Evolutionary conservation across 64 coral and sea anemone genomes (phyloP).

Genomic region (Montipora sp.): DNA sequence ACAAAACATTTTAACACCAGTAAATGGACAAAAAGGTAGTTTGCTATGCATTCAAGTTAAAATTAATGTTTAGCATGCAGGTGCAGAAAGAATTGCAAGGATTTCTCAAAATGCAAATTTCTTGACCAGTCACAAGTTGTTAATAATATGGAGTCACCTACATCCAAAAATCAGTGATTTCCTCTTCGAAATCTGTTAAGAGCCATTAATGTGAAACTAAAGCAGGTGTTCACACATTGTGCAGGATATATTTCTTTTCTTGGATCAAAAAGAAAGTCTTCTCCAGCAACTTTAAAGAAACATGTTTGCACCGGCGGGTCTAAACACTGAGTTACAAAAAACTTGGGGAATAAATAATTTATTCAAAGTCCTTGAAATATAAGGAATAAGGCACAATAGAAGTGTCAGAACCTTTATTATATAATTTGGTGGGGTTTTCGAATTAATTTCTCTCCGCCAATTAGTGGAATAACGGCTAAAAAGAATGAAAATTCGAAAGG

Average conservation of each 20-base stretch:
- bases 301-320: too few relatives aligned
- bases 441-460: too few relatives aligned
- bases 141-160: constrained; percentile 21
- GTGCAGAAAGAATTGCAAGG: not conserved
- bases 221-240: too few relatives aligned
- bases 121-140: too few relatives aligned
- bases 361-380: constrained; percentile 1
- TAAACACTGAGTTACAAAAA: not conserved
- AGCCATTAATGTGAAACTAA: not conserved
- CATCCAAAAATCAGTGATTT: not conserved
- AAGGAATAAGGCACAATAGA: not conserved
- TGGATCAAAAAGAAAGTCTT: too few relatives aligned
- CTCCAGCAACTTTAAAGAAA: too few relatives aligned
- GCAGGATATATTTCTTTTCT: not conserved
- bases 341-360: constrained; percentile 24
- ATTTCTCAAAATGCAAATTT: not conserved
- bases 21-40: too few relatives aligned
- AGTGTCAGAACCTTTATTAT: not conserved
- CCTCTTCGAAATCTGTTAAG: not conserved
- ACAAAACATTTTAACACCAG: not conserved
- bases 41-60: too few relatives aligned
- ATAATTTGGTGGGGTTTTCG: too few relatives aligned
- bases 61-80: not conserved
- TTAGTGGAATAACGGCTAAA: not conserved
- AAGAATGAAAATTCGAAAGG: not conserved